These are phyloP conservation scores for Forficula auricularia DNA, from an alignment of 1,140 invertebrate species.

Conservation along the genomic window DNA sequence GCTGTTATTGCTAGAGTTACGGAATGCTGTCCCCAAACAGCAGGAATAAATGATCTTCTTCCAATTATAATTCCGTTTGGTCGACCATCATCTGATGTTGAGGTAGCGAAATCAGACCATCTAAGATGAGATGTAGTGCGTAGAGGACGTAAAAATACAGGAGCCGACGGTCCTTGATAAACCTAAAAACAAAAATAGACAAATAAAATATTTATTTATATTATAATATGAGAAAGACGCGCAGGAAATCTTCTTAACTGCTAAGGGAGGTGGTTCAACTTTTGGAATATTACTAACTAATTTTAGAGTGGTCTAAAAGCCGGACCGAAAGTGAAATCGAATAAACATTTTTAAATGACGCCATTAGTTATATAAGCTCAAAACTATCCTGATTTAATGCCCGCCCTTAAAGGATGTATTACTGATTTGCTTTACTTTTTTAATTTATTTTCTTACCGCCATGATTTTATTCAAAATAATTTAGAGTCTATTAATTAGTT, in stretches of 20 bases:
- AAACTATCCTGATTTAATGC: too few relatives aligned
- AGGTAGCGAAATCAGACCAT: slow-evolving; percentile 41
- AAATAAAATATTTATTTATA: slow-evolving; percentile 1
- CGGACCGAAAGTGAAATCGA: too few relatives aligned
- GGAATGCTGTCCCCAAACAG: slow-evolving; percentile 45
- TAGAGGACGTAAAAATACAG: slow-evolving; percentile 42
- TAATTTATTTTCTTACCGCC: too few relatives aligned
- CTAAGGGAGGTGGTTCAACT: too few relatives aligned
- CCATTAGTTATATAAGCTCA: too few relatives aligned
- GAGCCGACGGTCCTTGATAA: slow-evolving; percentile 44
- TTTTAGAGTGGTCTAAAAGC: too few relatives aligned
- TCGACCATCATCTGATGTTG: slow-evolving; percentile 30
- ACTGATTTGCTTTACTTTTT: too few relatives aligned
- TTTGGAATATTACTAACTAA: too few relatives aligned
- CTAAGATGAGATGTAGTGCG: slow-evolving; percentile 50
- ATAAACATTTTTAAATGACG: too few relatives aligned
- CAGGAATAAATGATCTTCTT: slow-evolving; percentile 49
- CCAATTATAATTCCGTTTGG: slow-evolving; percentile 35
- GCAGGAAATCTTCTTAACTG: not conserved
- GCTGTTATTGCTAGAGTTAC: slow-evolving; percentile 53
- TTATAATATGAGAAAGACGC: slow-evolving; percentile 3
- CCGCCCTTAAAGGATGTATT: too few relatives aligned
- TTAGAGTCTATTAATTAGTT: too few relatives aligned
- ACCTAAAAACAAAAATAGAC: slow-evolving; percentile 29
- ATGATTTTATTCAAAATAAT: too few relatives aligned